Conservation (phyloP, 2,888 invertebrate genomes). For the Limnephilus auricula region DNA sequence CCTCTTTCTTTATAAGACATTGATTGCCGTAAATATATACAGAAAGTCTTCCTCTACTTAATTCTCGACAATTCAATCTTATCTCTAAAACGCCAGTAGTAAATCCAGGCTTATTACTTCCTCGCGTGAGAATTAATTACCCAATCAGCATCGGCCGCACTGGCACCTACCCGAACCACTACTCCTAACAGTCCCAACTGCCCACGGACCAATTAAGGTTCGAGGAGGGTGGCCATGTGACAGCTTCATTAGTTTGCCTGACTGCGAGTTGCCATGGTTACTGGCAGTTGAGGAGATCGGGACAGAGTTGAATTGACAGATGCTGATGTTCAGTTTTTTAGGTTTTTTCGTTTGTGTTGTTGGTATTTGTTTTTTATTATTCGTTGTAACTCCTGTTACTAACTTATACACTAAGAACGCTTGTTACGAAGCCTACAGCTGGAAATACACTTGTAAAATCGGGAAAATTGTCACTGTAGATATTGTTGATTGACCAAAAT, state of each 20-base stretch:
- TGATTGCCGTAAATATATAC: neutral
- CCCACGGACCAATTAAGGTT: conserved; percentile 28
- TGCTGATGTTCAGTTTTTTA: neutral
- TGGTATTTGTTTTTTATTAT: neutral
- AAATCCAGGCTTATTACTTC: neutral
- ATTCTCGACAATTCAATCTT: neutral
- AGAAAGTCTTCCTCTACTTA: neutral
- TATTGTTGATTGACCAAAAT: too few relatives aligned
- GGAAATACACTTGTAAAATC: too few relatives aligned
- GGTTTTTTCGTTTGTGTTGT: neutral
- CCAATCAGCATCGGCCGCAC: conserved; percentile 11
- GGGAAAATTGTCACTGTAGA: too few relatives aligned
- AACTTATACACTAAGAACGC: too few relatives aligned
- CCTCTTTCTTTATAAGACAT: neutral
- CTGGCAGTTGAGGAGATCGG: neutral
- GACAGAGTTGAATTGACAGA: neutral
- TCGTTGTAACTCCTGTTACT: too few relatives aligned
- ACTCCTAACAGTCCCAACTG: neutral
- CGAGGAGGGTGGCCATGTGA: conserved; percentile 18
- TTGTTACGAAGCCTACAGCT: too few relatives aligned
- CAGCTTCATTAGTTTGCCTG: conserved; percentile 21
- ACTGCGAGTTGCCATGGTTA: neutral
- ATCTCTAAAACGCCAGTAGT: neutral
- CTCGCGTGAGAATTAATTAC: conserved; percentile 36
- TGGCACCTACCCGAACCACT: neutral